Evolutionary conservation across 2,113 vertebrate genomes (phyloP).

Genomic region (Lepus europaeus): DNA sequence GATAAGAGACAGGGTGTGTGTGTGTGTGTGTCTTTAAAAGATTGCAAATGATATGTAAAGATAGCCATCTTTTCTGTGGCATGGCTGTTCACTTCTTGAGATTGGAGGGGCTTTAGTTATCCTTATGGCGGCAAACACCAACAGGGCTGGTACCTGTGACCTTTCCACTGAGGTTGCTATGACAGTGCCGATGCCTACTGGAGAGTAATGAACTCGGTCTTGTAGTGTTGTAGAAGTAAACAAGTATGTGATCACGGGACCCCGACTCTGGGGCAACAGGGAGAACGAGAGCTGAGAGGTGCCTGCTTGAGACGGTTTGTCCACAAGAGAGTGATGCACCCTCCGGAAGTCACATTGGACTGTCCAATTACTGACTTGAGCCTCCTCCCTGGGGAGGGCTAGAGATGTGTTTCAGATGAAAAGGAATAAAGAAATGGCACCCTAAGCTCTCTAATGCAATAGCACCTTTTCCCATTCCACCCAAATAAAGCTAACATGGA

Average conservation of each 20-base stretch:
- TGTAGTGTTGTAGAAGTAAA: constrained; percentile 49
- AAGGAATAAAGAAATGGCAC: constrained; percentile 35
- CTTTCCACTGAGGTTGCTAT: constrained; percentile 80
- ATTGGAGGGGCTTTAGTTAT: constrained; percentile 86
- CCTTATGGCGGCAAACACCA: constrained; percentile 79
- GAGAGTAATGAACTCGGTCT: constrained; percentile 72
- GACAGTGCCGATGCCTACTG: constrained; percentile 82
- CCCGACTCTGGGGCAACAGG: neutral
- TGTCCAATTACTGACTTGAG: neutral
- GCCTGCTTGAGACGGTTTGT: neutral
- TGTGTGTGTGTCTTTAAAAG: neutral
- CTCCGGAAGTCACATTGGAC: neutral
- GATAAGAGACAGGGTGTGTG: too few species aligned
- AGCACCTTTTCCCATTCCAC: neutral
- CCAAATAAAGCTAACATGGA: neutral
- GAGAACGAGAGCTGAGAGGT: neutral
- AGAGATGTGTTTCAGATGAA: neutral
- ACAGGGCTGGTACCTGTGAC: constrained; percentile 85
- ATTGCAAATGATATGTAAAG: neutral
- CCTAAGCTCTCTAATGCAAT: neutral
- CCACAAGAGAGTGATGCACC: constrained; percentile 18
- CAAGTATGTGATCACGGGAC: neutral
- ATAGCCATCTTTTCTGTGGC: neutral
- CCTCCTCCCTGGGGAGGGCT: neutral
- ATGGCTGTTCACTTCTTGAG: constrained; percentile 64